A percentile compares a stretch with the other conserved stretches of the same genome.
phyloP scores from a whole-genome alignment of 1,140 invertebrate species.

The Penaeus vannamei region DNA sequence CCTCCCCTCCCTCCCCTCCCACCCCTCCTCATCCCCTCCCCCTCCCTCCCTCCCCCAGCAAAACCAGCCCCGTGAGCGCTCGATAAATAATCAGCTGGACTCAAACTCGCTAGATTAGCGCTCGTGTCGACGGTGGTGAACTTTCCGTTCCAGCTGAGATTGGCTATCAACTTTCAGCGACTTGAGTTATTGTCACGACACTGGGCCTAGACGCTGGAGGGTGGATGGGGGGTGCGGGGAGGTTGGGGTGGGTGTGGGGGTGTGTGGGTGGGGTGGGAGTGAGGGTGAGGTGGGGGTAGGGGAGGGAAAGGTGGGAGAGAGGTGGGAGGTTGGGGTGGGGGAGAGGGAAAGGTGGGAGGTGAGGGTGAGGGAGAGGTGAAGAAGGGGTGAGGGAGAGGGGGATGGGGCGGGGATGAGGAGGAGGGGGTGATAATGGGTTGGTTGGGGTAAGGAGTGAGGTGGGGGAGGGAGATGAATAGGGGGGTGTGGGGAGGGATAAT shows the following conservation, averaged over 20 bases:
- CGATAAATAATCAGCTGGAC: too few relatives aligned
- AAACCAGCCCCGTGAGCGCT: too few relatives aligned
- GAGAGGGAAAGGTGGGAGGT: too few relatives aligned
- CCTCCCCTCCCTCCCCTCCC: not conserved
- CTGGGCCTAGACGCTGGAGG: conserved; percentile 4
- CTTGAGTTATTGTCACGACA: conserved; percentile 42
- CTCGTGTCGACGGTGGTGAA: conserved; percentile 8
- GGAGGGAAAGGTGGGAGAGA: not conserved
- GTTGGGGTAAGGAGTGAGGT: too few relatives aligned
- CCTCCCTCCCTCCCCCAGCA: not conserved
- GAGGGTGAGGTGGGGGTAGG: too few relatives aligned
- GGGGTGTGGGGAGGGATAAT: too few relatives aligned
- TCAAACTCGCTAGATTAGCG: not conserved
- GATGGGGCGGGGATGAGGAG: too few relatives aligned
- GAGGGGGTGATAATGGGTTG: too few relatives aligned
- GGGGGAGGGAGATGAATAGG: not conserved
- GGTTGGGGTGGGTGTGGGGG: not conserved
- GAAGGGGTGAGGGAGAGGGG: too few relatives aligned
- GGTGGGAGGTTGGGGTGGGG: not conserved
- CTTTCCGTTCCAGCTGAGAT: conserved; percentile 41
- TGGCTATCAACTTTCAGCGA: conserved; percentile 44
- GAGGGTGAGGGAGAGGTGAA: too few relatives aligned
- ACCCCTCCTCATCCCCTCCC: not conserved
- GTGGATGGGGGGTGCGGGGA: not conserved
- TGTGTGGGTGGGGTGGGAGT: not conserved